Conservation (phyloP, 1,140 invertebrate species). For the Zaprionus africanus region DNA sequence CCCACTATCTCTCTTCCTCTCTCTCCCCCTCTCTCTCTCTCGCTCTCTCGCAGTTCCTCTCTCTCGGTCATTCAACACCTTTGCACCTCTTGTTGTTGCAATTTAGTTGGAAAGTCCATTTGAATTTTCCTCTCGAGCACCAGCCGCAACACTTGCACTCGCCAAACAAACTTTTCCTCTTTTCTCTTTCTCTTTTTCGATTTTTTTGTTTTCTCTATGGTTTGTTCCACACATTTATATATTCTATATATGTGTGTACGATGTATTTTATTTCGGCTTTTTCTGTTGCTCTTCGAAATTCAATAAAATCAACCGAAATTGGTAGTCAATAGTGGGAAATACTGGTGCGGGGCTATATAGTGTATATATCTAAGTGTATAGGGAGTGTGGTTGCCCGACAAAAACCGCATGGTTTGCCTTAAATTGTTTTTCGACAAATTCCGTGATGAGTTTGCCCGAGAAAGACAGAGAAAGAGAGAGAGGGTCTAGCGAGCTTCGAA, state of each 20-base stretch:
- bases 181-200: neutral
- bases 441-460: slow-evolving; percentile 32
- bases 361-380: slow-evolving; percentile 12
- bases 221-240: slow-evolving; percentile 6
- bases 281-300: slow-evolving; percentile 56
- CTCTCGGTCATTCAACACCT: neutral
- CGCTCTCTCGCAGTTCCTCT: neutral
- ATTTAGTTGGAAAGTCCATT: slow-evolving; percentile 43
- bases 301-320: slow-evolving; percentile 65
- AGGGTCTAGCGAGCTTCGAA: slow-evolving; percentile 32
- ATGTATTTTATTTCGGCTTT: slow-evolving; percentile 19
- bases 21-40: neutral
- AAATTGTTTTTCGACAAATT: slow-evolving; percentile 78
- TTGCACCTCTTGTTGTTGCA: slow-evolving; percentile 6
- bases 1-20: neutral
- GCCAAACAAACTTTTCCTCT: slow-evolving; percentile 32
- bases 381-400: slow-evolving; percentile 13
- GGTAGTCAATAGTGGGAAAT: slow-evolving; percentile 48
- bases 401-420: slow-evolving; percentile 59
- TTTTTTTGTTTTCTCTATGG: slow-evolving; percentile 1
- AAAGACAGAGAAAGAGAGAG: neutral
- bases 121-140: slow-evolving; percentile 49
- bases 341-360: slow-evolving; percentile 4
- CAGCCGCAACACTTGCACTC: slow-evolving; percentile 21
- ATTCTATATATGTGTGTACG: neutral